Evolutionary conservation across 1,140 invertebrate species (phyloP).

Genomic region (Phortica variegata): DNA sequence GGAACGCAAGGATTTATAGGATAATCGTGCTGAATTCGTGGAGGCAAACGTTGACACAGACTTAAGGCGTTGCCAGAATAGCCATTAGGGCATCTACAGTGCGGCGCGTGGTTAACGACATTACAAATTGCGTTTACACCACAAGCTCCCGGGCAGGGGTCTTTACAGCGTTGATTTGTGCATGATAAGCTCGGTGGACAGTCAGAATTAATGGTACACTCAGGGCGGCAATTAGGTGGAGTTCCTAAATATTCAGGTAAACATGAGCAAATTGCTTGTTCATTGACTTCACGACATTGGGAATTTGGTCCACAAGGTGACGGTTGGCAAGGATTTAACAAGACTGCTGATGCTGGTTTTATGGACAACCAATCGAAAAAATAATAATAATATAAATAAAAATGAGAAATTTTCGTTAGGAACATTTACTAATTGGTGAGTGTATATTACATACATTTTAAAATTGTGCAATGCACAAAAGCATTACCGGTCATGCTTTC

Average conservation of each 20-base stretch:
- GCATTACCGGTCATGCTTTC: constrained; percentile 72
- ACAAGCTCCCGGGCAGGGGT: constrained; percentile 70
- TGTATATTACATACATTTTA: constrained; percentile 61
- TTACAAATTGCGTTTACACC: constrained; percentile 72
- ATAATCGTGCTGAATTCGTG: constrained; percentile 33
- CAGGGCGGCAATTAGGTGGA: constrained; percentile 67
- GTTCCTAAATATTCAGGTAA: constrained; percentile 62
- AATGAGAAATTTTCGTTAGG: too few species aligned
- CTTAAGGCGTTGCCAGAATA: constrained; percentile 82
- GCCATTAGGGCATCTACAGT: constrained; percentile 73
- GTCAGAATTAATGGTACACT: constrained; percentile 68
- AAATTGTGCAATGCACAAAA: constrained; percentile 59
- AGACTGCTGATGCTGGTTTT: constrained; percentile 60
- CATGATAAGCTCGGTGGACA: constrained; percentile 67
- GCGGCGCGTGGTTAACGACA: constrained; percentile 79
- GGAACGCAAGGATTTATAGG: constrained; percentile 65
- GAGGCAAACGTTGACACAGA: constrained; percentile 36
- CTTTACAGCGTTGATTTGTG: constrained; percentile 70
- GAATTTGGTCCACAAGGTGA: constrained; percentile 73
- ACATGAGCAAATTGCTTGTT: constrained; percentile 67
- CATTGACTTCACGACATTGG: constrained; percentile 63
- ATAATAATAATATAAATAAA: too few species aligned
- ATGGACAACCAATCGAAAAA: too few species aligned
- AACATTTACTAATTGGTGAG: not conserved
- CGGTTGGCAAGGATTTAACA: constrained; percentile 65